These are phyloP conservation scores for Anguilla japonica DNA, from an alignment of 2,113 vertebrate species.

Conservation along the genomic window DNA sequence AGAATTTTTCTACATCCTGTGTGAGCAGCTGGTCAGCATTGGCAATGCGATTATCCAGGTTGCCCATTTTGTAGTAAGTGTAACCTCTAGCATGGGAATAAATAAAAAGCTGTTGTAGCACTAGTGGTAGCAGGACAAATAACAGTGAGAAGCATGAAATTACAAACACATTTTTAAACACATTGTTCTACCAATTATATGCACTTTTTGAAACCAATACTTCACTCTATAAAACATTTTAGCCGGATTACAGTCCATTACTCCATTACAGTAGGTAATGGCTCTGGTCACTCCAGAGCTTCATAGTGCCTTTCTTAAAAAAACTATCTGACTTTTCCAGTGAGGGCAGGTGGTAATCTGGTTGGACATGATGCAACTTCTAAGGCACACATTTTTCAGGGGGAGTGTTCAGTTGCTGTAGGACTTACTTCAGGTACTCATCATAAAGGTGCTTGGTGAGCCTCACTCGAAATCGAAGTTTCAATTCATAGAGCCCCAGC, in stretches of 20 bases:
- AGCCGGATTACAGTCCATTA: not conserved
- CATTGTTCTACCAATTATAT: not conserved
- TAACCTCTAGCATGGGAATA: conserved; percentile 74
- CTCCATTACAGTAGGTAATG: not conserved
- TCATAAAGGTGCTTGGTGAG: conserved; percentile 93
- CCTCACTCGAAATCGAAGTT: conserved; percentile 86
- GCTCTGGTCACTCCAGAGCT: not conserved
- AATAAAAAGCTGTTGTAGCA: not conserved
- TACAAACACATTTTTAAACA: not conserved
- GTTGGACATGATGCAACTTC: not conserved
- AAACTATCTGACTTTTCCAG: too few relatives aligned
- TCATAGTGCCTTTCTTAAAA: not conserved
- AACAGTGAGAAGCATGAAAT: not conserved
- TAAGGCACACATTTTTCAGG: not conserved
- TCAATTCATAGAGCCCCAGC: conserved; percentile 90
- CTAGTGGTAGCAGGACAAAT: too few relatives aligned
- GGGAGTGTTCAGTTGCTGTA: not conserved
- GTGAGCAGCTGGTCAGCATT: conserved; percentile 96
- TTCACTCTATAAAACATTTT: not conserved
- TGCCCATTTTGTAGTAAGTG: conserved; percentile 99
- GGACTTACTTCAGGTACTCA: conserved; percentile 92
- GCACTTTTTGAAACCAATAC: too few relatives aligned
- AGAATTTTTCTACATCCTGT: conserved; percentile 97
- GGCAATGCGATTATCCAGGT: conserved; percentile 95
- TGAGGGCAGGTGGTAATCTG: not conserved